phyloP scores from a whole-genome alignment of 2,113 vertebrate genomes.

The Saguinus imperator region DNA sequence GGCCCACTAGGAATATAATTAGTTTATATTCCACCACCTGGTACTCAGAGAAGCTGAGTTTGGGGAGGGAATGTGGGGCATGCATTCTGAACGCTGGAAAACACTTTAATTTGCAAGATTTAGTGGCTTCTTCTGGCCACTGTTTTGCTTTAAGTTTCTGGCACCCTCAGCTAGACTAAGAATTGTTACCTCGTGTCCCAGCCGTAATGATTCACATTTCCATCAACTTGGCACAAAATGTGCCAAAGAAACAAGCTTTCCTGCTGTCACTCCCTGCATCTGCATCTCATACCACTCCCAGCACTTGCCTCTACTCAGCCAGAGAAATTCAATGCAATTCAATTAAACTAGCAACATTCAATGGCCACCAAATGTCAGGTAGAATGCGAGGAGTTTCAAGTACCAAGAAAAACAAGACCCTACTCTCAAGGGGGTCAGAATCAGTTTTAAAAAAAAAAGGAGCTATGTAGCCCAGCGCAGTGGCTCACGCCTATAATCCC shows the following conservation, averaged over 20 bases:
- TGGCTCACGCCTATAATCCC: no score
- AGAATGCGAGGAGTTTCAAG: not conserved
- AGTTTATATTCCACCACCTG: slow-evolving; percentile 15
- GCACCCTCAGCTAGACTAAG: not conserved
- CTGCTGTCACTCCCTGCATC: not conserved
- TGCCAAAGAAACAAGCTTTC: not conserved
- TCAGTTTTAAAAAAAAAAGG: not conserved
- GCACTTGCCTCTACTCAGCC: not conserved
- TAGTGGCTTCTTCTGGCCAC: not conserved
- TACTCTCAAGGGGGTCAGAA: not conserved
- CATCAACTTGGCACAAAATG: not conserved
- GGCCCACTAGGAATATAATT: slow-evolving; percentile 2
- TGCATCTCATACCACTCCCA: not conserved
- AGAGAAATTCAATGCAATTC: not conserved
- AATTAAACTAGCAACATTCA: not conserved
- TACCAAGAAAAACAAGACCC: not conserved
- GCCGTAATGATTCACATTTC: not conserved
- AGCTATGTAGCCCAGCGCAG: not conserved
- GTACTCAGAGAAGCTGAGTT: not conserved
- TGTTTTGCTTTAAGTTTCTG: slow-evolving; percentile 18
- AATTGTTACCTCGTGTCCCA: not conserved
- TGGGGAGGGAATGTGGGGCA: not conserved
- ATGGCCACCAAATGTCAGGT: not conserved
- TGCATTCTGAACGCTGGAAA: slow-evolving; percentile 18
- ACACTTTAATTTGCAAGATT: slow-evolving; percentile 27